Evolutionary conservation across 2,888 invertebrate genomes (phyloP), one percentile per base, ranked within the genome.

Genomic region (Lissocephala sabroskyi): DNA sequence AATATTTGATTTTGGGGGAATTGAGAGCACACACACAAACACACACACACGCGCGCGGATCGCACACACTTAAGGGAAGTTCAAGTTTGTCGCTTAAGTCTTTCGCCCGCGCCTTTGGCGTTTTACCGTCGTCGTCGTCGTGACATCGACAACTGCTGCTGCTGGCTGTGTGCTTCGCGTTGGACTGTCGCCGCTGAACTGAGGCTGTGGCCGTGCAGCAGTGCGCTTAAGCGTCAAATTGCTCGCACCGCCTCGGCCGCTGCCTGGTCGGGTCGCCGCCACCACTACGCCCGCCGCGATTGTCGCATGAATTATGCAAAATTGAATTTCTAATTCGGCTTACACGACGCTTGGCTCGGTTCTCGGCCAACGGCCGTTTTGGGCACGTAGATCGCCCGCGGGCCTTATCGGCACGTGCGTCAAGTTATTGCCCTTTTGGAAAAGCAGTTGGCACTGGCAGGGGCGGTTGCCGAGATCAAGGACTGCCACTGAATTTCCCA

Each of bases 111-210:
- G 46, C 65, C 23, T 5, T 7, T 23, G 49, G 49, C 49, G 26
- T 30, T 47, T 36, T n/a, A n/a, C 4, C 23, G 35, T 37, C 43
- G 30, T 18, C 46, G 37, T 49, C 45, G 16, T 36, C 39, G 29
- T n/a, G 18, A 28, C n/a, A n/a, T n/a, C n/a, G n/a, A 18, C 56
- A 40, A 51, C 17, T 36, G 35, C 7, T 40, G 45, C 17, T 23
- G 16, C 17, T 29, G 14, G 11, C 32, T 10, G 26, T 10, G 13
- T 16, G 35, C 36, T 54, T 28, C 51, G 54, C 76, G 80, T 76
- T 73, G 64, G 76, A 68, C 77, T 67, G 81, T 80, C 78, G 76
- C 65, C 71, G 68, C 73, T 64, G 68, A 70, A 82, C 82, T 82
- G 82, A 82, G 65, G 71, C 79, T 77, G 75, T 50, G 59, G 59